Base-by-base conservation (phyloP, 2,797 vertebrate genomes). In the Phataginus tricuspis region DNA sequence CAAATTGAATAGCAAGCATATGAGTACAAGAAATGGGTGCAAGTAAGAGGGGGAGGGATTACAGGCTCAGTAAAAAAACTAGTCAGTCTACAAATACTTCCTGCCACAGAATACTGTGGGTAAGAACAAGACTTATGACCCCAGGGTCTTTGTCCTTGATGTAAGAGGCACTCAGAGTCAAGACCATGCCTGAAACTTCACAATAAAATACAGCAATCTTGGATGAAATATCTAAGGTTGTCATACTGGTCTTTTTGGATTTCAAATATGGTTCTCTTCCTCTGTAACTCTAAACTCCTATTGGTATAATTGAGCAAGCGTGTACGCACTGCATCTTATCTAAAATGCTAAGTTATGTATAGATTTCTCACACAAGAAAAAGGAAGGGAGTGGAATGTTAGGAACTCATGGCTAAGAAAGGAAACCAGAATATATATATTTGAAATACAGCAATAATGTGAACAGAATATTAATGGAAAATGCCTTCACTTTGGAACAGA, bases 321-420 rank as follows among this genome's bases (percentile, higher is more conserved):
- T 34, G 53, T 12, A 72, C n/a, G 12, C 4, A 87, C 34, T 53
- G 5, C 7, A 84, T 94, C 37, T 87, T 88, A 88, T 6, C 57
- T 49, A 69, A 86, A 85, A 34, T 87, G 19, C 2, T 29, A 57
- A 66, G 39, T 94, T 88, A 77, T 11, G 2, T 37, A 68, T 25
- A 72, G n/a, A 94, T 59, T 90, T 92, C 39, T 61, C 78, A 95
- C 31, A 86, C 0, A 77, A 69, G n/a, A 59, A 96, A 84, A 79
- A 51, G 14, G 16, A 31, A 12, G n/a, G 4, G 19, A 12, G 4
- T 29, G 34, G 74, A 78, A 16, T 4, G 21, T 80, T 64, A 94
- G 12, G 29, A 90, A 77, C 1, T 55, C 18, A 39, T 82, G 45
- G 57, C 61, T 80, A 63, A 83, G 90, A 91, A 92, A 72, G 19